Conservation (phyloP, 2,888 invertebrate species). For the Morpho deidamia region DNA sequence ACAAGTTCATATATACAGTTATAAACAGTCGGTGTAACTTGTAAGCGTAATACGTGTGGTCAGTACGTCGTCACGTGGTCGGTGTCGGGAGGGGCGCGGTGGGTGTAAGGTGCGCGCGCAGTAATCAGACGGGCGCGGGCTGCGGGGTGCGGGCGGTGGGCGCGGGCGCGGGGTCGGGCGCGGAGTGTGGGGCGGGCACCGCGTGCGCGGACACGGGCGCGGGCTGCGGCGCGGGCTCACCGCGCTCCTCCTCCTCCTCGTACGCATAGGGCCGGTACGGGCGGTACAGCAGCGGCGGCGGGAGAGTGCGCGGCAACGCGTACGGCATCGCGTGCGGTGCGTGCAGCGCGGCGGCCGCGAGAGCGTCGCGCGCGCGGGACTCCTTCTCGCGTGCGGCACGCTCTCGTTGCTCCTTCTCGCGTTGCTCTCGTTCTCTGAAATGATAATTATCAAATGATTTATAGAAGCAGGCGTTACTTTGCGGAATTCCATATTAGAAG, state of each 20-base stretch:
- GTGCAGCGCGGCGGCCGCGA: constrained; percentile 39
- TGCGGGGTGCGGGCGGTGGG: constrained; percentile 15
- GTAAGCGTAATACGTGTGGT: background rate
- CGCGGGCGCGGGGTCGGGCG: constrained; percentile 25
- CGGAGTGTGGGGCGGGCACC: constrained; percentile 30
- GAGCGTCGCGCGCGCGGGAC: constrained; percentile 57
- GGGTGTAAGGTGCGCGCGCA: constrained; percentile 13
- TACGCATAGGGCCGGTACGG: constrained; percentile 51
- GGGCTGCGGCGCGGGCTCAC: constrained; percentile 26
- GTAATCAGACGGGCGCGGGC: constrained; percentile 20
- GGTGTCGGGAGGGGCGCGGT: background rate
- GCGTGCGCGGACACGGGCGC: constrained; percentile 22
- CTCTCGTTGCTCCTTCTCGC: constrained; percentile 63
- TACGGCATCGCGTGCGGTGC: constrained; percentile 31
- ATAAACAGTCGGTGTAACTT: constrained; percentile 2
- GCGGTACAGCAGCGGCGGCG: constrained; percentile 51
- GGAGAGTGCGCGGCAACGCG: constrained; percentile 35
- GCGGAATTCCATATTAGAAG: too few species aligned
- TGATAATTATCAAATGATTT: too few species aligned
- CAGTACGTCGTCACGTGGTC: background rate
- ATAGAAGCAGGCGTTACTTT: too few species aligned
- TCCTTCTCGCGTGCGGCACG: constrained; percentile 61
- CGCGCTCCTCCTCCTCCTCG: constrained; percentile 32
- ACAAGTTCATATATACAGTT: too few species aligned
- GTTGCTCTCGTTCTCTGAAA: constrained; percentile 44